phyloP scores from a whole-genome alignment of 2,888 invertebrate species.

The Anagyrus pseudococci region DNA sequence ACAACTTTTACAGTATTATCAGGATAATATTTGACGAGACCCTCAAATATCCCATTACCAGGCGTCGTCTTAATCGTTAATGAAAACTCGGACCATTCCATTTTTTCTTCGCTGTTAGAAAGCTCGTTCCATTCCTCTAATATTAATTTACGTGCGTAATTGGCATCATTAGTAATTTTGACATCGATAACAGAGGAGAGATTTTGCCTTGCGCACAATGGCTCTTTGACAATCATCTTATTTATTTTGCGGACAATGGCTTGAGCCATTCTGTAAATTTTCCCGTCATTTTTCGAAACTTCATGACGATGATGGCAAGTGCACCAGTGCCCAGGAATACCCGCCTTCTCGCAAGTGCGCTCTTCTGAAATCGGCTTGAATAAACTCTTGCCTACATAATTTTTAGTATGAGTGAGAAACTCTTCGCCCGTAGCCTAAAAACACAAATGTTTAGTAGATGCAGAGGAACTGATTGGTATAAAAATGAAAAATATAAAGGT shows the following conservation, averaged over 20 bases:
- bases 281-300: constrained; percentile 64
- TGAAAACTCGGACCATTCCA: constrained; percentile 70
- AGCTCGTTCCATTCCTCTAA: background rate
- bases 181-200: constrained; percentile 72
- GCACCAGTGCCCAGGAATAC: constrained; percentile 86
- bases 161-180: constrained; percentile 45
- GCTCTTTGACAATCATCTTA: constrained; percentile 66
- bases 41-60: constrained; percentile 79
- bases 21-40: too few relatives aligned
- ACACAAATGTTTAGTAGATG: too few relatives aligned
- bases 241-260: constrained; percentile 74
- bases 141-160: too few relatives aligned
- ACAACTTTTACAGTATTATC: too few relatives aligned
- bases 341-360: constrained; percentile 79
- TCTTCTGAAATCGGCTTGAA: constrained; percentile 75
- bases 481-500: too few relatives aligned
- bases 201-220: constrained; percentile 71
- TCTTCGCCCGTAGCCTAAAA: too few relatives aligned
- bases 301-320: constrained; percentile 77
- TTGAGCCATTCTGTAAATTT: constrained; percentile 68
- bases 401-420: too few relatives aligned
- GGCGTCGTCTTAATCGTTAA: constrained; percentile 72
- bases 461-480: too few relatives aligned
- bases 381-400: constrained; percentile 70
- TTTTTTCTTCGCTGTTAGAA: too few relatives aligned